Base-by-base conservation (phyloP, 1,140 invertebrate genomes). In the Micrasema longulum region DNA sequence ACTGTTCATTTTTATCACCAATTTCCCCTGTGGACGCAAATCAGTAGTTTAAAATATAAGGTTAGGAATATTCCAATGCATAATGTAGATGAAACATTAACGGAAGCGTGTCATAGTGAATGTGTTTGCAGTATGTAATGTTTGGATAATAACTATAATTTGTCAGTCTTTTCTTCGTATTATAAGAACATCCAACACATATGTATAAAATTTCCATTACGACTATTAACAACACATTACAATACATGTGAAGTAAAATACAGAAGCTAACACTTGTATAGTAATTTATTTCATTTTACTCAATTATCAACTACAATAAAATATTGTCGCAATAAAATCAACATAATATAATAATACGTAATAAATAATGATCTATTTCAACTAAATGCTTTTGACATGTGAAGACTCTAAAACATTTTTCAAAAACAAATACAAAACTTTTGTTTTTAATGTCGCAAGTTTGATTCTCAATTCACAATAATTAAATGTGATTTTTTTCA, bases 131-230 rank as follows among this genome's bases (percentile, higher is more conserved):
- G 22, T 23, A 53, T 23, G 20, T 23, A 53, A 23, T 22, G 16
- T 53, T 53, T 53, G 18, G 22, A 53, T 23, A 23, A 53, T 31
- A 22, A 22, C 50, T 53, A 53, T 22, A 23, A 53, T 53, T 57
- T 63, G 36, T 63, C 57, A 63, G 57, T 63, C 57, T 63, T 63
- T 43, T 63, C 36, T 63, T 63, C 41, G 57, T 63, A 63, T 35
- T 22, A 36, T 63, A 63, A 63, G 12, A 63, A 63, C n/a, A 63
- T 63, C 57, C 57, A 63, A 63, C 53, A 57, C 41, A 43, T 63
- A 22, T 45, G 18, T 63, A 63, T 63, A 63, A 63, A 63, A 43
- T 22, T 23, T 63, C 45, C 14, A 63, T 63, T 38, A 63, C 57
- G 45, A 63, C 57, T 43, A 63, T 63, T 23, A 63, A 63, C 57